Evolutionary conservation across 2,113 vertebrate genomes (phyloP), one percentile per base, ranked within the genome.

Genomic region (Centropristis striata): DNA sequence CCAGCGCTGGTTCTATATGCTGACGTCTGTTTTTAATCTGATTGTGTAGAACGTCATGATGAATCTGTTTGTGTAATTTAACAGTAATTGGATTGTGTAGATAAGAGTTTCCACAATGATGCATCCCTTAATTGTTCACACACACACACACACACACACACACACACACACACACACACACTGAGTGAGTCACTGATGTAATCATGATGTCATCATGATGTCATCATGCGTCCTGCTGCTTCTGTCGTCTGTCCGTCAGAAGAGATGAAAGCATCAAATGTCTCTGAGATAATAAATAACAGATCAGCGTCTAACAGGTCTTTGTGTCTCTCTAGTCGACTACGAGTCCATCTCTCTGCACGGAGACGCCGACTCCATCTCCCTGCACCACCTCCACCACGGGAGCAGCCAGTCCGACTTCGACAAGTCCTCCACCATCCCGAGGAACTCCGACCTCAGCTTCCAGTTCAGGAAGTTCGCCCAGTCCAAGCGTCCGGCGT

Each of bases 361-460:
- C 0, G 90, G 93, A 4, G 93, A 93, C 42, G 53, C 49, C 0
- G 90, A 91, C 81, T 92, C 91, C 67, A 49, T 96, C 80, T 95
- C 95, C 11, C 70, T 96, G 13, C 90, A 90, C 27, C 95, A 95
- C 39, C 91, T 95, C 65, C 79, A 85, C 4, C 94, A 93, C 14
- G 81, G 79, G 42, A 75, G 60, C 70, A 86, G 85, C 77, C 95
- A 94, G 36, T 88, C 93, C 0, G 95, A 96, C 78, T 95, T 96
- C 3, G 96, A 96, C 92, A 95, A 93, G 72, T 96, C 95, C 12
- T 96, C 94, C 4, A 96, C 96, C 6, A 94, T 96, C 70, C 96
- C 96, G 0, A 90, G 96, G 57, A 96, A 96, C 91, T 96, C 95
- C 0, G 96, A 96, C 79, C 92, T 96, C 42, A 84, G 93, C 50